Base-by-base conservation (phyloP, 92 coral and sea anemone species). In the Zoanthus sociatus region DNA sequence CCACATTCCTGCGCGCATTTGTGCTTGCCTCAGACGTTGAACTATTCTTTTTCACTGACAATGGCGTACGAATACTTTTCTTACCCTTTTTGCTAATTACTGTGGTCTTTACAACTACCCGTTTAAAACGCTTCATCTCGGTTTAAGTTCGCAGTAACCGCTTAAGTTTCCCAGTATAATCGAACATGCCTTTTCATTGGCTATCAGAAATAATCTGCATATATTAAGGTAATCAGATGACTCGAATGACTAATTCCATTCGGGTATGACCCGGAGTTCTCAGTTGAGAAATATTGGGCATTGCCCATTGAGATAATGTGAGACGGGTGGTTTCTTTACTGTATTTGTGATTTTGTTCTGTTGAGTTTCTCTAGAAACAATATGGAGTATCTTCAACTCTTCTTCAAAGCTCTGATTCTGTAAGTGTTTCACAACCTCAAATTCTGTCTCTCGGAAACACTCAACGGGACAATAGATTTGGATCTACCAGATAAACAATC, bases 31-130 rank as follows among this genome's bases (percentile, higher is more conserved):
- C 32, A 32, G 78, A 73, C 0, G 56, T 73, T 3, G 78, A 73
- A 73, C 78, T 42, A 73, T 18, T 73, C 78, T 73, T 73, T 73
- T 44, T 42, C 78, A 73, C 56, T 73, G 55, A 72, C 55, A 72
- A 72, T 37, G 77, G 78, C 32, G 58, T 44, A 45, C 78, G 75
- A 73, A 73, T 42, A 73, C 7, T 44, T 73, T 73, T 73, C 78
- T 73, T 46, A 73, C 56, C 55, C 56, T 45, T 73, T 73, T 42
- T 73, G 32, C 32, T 73, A 42, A 73, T 60, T 69, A 69, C 74
- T 26, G 74, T 69, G 74, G 74, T 69, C 16, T 69, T 69, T 26
- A 21, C 74, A 7, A 69, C 44, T 14, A 69, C 74, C 74, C 44
- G 74, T 33, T 69, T 69, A 21, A 69, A 69, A 14, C 74, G 74